These are phyloP conservation scores for Leptinotarsa haldemani DNA, from an alignment of 2,888 invertebrate species.

Conservation along the genomic window DNA sequence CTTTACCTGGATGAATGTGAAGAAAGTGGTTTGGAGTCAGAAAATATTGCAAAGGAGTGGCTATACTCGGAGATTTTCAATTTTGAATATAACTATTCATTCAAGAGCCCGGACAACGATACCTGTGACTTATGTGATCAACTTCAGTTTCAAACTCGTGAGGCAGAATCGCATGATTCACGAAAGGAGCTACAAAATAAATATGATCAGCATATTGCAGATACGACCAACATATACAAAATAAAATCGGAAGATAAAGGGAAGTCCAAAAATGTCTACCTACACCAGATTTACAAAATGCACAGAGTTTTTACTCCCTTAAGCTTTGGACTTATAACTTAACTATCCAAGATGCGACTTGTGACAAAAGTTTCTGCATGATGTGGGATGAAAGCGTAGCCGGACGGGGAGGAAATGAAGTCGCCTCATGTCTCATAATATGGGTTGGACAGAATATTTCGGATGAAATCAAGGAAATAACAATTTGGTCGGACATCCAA, in stretches of 20 bases:
- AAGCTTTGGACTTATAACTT: slow-evolving; percentile 47
- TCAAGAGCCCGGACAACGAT: slow-evolving; percentile 27
- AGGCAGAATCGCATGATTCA: slow-evolving; percentile 11
- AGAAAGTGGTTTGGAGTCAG: slow-evolving; percentile 16
- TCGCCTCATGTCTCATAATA: slow-evolving; percentile 46
- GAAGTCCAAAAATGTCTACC: slow-evolving; percentile 43
- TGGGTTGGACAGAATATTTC: slow-evolving; percentile 23
- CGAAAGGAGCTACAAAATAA: slow-evolving; percentile 8
- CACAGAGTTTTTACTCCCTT: slow-evolving; percentile 46
- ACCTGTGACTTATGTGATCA: slow-evolving; percentile 32
- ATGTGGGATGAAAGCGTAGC: slow-evolving; percentile 44
- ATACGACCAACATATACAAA: slow-evolving; percentile 7
- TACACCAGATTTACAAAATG: slow-evolving; percentile 40
- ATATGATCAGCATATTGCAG: slow-evolving; percentile 22
- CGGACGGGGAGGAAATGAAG: slow-evolving; percentile 45
- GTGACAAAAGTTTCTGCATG: slow-evolving; percentile 31
- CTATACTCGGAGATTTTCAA: slow-evolving; percentile 38
- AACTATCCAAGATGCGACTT: slow-evolving; percentile 34
- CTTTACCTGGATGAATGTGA: slow-evolving; percentile 34
- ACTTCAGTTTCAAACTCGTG: slow-evolving; percentile 12
- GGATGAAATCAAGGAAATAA: slow-evolving; percentile 15
- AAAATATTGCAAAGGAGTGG: slow-evolving; percentile 38
- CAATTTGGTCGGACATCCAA: slow-evolving; percentile 32
- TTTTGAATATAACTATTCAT: slow-evolving; percentile 33
- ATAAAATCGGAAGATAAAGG: slow-evolving; percentile 8